These are phyloP conservation scores for Drosophila subpulchrella DNA, from an alignment of 1,140 invertebrate genomes.

Conservation along the genomic window DNA sequence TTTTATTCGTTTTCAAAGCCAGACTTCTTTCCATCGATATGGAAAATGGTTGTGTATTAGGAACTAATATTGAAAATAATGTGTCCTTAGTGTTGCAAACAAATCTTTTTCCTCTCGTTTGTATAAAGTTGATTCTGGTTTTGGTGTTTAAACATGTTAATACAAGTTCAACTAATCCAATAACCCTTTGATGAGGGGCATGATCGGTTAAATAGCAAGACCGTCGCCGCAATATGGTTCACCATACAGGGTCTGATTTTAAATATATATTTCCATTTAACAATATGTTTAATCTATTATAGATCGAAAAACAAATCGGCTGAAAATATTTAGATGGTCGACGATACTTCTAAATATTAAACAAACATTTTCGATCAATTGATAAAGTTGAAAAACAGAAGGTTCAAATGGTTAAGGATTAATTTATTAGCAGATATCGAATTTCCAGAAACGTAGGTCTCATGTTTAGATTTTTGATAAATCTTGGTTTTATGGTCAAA, in stretches of 20 bases:
- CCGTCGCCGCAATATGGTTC: neutral
- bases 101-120: conserved; percentile 39
- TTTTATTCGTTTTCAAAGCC: conserved; percentile 54
- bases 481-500: no score
- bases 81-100: conserved; percentile 43
- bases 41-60: conserved; percentile 57
- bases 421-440: neutral
- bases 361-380: neutral
- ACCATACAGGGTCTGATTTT: neutral
- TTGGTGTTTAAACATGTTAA: conserved; percentile 18
- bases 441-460: no score
- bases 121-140: conserved; percentile 22
- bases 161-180: conserved; percentile 6
- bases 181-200: neutral
- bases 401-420: neutral
- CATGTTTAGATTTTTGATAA: no score
- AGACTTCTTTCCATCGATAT: conserved; percentile 38
- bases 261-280: neutral
- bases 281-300: no score
- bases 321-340: neutral
- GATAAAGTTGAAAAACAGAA: neutral
- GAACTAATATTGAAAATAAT: conserved; percentile 78
- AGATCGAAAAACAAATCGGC: neutral
- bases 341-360: neutral
- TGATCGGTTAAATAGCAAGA: neutral